Evolutionary conservation across 2,797 vertebrate species (phyloP), one percentile per base, ranked within the genome.

Genomic region (Melanotaenia trifasciata): DNA sequence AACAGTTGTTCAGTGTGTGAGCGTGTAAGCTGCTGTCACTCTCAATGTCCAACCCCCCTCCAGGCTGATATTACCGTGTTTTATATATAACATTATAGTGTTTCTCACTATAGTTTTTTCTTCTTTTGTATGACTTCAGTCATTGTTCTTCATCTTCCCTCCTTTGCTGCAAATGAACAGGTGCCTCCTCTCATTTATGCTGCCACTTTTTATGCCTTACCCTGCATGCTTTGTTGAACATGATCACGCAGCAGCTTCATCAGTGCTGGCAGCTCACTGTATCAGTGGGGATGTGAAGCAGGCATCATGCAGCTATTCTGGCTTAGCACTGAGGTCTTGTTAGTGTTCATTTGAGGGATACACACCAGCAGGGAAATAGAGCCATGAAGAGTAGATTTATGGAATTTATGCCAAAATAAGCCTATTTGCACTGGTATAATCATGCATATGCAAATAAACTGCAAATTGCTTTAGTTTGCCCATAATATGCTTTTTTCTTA

Each of bases 241-340:
- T 74, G 79, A 89, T 86, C 80, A 71, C 70, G 65, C 80, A 40
- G 78, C 77, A 67, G 86, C 76, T 87, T 85, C 88, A 90, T 89
- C 81, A 75, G 72, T 28, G 79, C 57, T 82, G 85, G 70, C 90
- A 90, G 79, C 59, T 0, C 74, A 53, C 63, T 76, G 85, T 33
- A 80, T 87, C 89, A 87, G 86, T 72, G 58, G 80, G 85, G 85
- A 87, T 88, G 86, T 89, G 85, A 90, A 76, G 51, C 67, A 16
- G 56, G 64, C 5, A 36, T 58, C 13, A 6, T 65, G 78, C 77
- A 57, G 81, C 81, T 71, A 64, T 78, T 82, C 79, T 75, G 81
- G 62, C 75, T 79, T 63, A 32, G 50, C 45, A 13, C 74, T 63
- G 14, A 82, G 69, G 74, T 78, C 79, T 82, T 83, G 83, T 91